Evolutionary conservation across 2,797 vertebrate genomes (phyloP).

Genomic region (Eulemur coronatus): DNA sequence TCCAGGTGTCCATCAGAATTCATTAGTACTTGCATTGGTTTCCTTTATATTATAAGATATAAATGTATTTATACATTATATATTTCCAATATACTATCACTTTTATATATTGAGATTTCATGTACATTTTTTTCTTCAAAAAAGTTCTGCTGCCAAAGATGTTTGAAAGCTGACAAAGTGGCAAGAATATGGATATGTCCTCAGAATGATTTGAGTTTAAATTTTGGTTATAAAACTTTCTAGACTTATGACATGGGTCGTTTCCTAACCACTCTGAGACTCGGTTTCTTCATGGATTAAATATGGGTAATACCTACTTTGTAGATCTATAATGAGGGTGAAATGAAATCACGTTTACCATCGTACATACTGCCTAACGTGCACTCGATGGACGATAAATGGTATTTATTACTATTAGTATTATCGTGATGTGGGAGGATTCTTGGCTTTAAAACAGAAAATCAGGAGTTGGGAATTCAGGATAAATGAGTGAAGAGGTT

Average conservation of each 20-base stretch:
- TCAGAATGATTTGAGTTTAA: neutral
- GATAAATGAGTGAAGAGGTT: conserved; percentile 64
- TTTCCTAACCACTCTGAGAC: neutral
- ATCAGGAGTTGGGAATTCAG: conserved; percentile 33
- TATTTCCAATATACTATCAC: neutral
- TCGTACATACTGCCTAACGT: accelerated
- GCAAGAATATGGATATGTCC: accelerated
- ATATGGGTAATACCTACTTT: accelerated
- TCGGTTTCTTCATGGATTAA: neutral
- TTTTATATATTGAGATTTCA: neutral
- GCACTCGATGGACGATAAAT: accelerated
- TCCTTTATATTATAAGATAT: neutral
- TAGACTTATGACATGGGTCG: no score
- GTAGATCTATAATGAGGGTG: no score
- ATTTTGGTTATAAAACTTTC: neutral
- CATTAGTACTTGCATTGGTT: neutral
- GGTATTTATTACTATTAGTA: neutral
- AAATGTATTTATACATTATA: neutral
- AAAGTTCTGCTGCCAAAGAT: neutral
- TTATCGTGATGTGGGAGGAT: neutral
- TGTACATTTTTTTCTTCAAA: neutral
- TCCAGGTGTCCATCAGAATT: neutral
- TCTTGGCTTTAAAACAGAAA: neutral
- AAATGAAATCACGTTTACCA: neutral
- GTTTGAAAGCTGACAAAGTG: neutral